These are phyloP conservation scores for Portevinia maculata DNA, from an alignment of 2,888 invertebrate species.

Conservation along the genomic window DNA sequence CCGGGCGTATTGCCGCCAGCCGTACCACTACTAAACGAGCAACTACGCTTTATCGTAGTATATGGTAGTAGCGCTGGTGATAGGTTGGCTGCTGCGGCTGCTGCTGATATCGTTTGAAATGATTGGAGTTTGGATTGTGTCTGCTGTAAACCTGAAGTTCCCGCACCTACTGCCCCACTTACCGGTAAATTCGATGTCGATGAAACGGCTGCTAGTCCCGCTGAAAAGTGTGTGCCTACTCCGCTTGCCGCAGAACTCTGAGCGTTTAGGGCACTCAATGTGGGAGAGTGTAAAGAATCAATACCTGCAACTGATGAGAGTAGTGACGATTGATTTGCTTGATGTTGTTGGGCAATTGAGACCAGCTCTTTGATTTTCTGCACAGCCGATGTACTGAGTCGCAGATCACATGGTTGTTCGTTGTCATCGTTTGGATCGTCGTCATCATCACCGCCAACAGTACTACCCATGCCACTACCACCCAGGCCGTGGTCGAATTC, in stretches of 20 bases:
- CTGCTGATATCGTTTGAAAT: constrained; percentile 71
- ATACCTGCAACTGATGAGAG: constrained; percentile 48
- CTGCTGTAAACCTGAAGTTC: constrained; percentile 54
- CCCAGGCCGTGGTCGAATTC: constrained; percentile 52
- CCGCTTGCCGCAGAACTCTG: constrained; percentile 70
- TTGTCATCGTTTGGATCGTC: constrained; percentile 75
- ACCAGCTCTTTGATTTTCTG: constrained; percentile 78
- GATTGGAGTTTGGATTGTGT: constrained; percentile 44
- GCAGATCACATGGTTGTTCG: constrained; percentile 82
- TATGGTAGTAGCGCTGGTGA: constrained; percentile 55
- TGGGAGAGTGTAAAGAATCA: constrained; percentile 68
- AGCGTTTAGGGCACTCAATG: constrained; percentile 65
- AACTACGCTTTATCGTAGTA: constrained; percentile 58
- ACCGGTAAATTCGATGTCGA: constrained; percentile 73
- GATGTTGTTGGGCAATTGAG: constrained; percentile 78
- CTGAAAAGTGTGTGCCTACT: constrained; percentile 60
- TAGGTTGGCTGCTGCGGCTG: constrained; percentile 41
- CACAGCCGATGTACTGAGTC: constrained; percentile 77
- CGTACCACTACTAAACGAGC: constrained; percentile 61
- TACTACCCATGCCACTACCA: constrained; percentile 73
- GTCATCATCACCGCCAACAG: constrained; percentile 74
- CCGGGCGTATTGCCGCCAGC: constrained; percentile 59
- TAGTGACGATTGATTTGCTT: constrained; percentile 46
- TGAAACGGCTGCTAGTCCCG: constrained; percentile 67
- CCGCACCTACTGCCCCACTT: constrained; percentile 68